Conservation (phyloP, 2,113 vertebrate species). For the Centropus unirufus region DNA sequence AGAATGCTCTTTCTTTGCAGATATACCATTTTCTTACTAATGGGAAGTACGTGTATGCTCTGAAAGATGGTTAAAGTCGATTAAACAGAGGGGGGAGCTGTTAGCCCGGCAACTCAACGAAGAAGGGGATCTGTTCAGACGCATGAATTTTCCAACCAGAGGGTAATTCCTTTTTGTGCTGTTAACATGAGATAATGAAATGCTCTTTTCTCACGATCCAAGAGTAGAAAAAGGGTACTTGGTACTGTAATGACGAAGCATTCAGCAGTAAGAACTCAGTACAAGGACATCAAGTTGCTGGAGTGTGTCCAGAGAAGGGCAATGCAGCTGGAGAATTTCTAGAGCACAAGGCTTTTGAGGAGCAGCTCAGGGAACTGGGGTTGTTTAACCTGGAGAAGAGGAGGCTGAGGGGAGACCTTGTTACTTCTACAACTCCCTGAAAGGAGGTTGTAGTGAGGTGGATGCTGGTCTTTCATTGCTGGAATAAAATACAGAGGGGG, state of each 20-base stretch:
- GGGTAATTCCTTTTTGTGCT: background rate
- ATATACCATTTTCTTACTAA: background rate
- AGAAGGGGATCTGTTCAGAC: background rate
- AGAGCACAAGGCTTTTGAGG: too few relatives aligned
- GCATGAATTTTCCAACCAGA: background rate
- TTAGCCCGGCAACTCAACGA: background rate
- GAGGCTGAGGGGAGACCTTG: too few relatives aligned
- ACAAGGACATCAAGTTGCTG: too few relatives aligned
- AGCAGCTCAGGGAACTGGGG: too few relatives aligned
- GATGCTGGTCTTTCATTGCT: background rate
- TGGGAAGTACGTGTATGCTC: background rate
- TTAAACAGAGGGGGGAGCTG: slow-evolving; percentile 7
- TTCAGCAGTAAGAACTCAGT: background rate
- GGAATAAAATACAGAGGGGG: background rate
- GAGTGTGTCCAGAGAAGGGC: too few relatives aligned
- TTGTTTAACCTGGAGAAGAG: too few relatives aligned
- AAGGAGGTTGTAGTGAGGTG: too few relatives aligned
- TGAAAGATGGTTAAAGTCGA: background rate
- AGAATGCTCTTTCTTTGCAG: background rate
- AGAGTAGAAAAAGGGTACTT: background rate
- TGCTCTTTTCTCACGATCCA: background rate
- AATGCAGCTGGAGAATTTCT: too few relatives aligned
- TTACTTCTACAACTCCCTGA: too few relatives aligned
- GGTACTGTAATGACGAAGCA: background rate
- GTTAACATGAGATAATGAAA: background rate